A percentile compares a stretch with the other conserved stretches of the same genome.
Conservation (phyloP, 2,888 invertebrate species). For the Xanthostigma xanthostigma region DNA sequence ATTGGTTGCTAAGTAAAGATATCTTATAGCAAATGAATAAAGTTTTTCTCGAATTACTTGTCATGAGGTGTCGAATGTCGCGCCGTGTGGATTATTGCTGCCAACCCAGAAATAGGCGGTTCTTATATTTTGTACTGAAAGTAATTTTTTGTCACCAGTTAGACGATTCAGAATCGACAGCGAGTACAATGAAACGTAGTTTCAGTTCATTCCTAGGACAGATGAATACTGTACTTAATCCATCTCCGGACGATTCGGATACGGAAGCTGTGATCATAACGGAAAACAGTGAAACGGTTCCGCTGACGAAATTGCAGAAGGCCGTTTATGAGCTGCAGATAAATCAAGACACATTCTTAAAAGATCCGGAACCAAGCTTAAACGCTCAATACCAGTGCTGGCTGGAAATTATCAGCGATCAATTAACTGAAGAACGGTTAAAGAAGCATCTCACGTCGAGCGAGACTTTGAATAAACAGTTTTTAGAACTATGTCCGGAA, state of each 20-base stretch:
- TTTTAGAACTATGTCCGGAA: conserved; percentile 48
- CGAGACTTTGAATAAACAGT: conserved; percentile 27
- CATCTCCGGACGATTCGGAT: conserved; percentile 51
- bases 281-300: conserved; percentile 47
- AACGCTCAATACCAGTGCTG: conserved; percentile 40
- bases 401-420: conserved; percentile 38
- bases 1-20: too few relatives aligned
- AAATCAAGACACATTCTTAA: conserved; percentile 56
- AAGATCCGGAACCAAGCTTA: conserved; percentile 42
- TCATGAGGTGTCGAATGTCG: too few relatives aligned
- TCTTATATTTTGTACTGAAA: too few relatives aligned
- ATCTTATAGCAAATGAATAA: too few relatives aligned
- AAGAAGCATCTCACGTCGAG: conserved; percentile 44
- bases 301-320: conserved; percentile 44
- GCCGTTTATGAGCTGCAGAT: conserved; percentile 55
- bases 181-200: conserved; percentile 55
- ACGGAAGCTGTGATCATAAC: conserved; percentile 51
- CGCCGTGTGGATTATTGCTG: too few relatives aligned
- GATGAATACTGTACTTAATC: conserved; percentile 53
- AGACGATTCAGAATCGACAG: conserved; percentile 56
- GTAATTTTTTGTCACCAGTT: conserved; percentile 32
- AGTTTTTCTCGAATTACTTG: too few relatives aligned
- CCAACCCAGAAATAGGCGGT: too few relatives aligned
- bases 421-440: conserved; percentile 40
- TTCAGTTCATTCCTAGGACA: conserved; percentile 55